phyloP scores from a whole-genome alignment of 2,113 vertebrate species.

The Paramisgurnus dabryanus region DNA sequence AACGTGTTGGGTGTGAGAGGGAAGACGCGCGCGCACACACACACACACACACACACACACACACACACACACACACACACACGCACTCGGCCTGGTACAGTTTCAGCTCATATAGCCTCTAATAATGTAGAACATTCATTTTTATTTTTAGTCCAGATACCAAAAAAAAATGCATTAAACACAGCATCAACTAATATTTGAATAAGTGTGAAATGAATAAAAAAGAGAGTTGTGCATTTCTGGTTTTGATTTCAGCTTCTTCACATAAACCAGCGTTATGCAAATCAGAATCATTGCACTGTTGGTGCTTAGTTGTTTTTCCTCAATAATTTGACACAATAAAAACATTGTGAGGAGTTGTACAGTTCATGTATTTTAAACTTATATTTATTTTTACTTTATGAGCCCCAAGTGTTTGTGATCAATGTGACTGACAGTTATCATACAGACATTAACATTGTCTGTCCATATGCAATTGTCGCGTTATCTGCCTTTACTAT shows the following conservation, averaged over 20 bases:
- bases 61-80: background rate
- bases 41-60: background rate
- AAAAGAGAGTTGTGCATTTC: background rate
- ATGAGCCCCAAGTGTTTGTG: no score
- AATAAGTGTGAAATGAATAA: background rate
- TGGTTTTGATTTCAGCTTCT: slow-evolving; percentile 6
- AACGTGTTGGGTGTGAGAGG: background rate
- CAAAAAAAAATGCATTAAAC: background rate
- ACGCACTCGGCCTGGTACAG: slow-evolving; percentile 3
- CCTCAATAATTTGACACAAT: no score
- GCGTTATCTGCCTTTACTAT: background rate
- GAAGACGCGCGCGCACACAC: background rate
- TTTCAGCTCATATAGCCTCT: background rate
- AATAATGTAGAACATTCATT: background rate
- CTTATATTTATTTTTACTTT: no score
- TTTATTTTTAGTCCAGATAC: background rate
- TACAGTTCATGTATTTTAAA: no score
- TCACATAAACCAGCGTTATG: background rate
- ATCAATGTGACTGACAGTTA: no score
- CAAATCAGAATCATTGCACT: background rate
- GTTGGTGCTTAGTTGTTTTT: background rate
- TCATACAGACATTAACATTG: background rate
- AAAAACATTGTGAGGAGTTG: no score
- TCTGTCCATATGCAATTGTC: background rate
- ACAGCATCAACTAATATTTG: background rate